These are phyloP conservation scores for Antheraea yamamai DNA, from an alignment of 2,888 invertebrate genomes.

Conservation along the genomic window DNA sequence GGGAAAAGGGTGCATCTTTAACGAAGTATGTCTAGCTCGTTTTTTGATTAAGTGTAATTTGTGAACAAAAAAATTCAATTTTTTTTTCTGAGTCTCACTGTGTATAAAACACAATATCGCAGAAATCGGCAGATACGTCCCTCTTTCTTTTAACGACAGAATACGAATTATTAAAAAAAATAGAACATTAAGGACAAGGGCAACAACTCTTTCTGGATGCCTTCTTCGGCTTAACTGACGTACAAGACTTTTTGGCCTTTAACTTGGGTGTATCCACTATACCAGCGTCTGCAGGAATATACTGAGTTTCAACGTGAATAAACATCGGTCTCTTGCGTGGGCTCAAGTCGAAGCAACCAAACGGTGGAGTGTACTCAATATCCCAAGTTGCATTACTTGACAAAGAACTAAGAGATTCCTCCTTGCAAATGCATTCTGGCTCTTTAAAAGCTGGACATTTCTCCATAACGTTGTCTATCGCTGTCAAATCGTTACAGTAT, in stretches of 20 bases:
- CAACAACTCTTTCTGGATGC: constrained; percentile 40
- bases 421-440: constrained; percentile 67
- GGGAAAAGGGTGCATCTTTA: too few relatives aligned
- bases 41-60: too few relatives aligned
- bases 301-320: constrained; percentile 84
- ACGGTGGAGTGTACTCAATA: constrained; percentile 87
- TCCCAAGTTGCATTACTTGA: constrained; percentile 85
- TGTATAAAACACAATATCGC: too few relatives aligned
- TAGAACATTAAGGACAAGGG: constrained; percentile 31
- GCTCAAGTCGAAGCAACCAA: constrained; percentile 84
- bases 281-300: constrained; percentile 79
- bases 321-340: constrained; percentile 73
- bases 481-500: constrained; percentile 70
- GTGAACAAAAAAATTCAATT: too few relatives aligned
- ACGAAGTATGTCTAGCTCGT: too few relatives aligned
- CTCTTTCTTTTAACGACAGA: too few relatives aligned
- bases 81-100: too few relatives aligned
- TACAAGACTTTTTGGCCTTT: constrained; percentile 51
- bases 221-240: constrained; percentile 47
- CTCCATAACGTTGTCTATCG: constrained; percentile 73
- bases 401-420: constrained; percentile 68
- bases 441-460: constrained; percentile 73
- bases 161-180: neutral
- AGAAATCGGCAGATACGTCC: too few relatives aligned
- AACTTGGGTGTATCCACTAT: constrained; percentile 52